phyloP scores from a whole-genome alignment of 2,797 vertebrate species.

The Avahi laniger region DNA sequence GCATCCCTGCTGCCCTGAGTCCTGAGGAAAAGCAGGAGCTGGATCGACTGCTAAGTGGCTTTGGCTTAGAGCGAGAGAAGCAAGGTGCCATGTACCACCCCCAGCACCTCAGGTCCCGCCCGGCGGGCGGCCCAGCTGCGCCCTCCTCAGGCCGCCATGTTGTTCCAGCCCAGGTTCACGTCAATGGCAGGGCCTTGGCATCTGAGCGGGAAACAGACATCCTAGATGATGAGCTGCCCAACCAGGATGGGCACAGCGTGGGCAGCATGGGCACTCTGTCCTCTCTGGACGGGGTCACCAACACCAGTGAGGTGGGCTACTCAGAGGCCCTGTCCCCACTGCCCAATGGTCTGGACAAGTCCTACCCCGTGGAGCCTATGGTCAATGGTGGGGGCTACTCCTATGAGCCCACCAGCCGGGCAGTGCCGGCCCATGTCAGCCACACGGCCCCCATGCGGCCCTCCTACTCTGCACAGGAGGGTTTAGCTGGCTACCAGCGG shows the following conservation, averaged over 20 bases:
- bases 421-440: conserved; percentile 61
- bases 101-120: conserved; percentile 79
- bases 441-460: conserved; percentile 73
- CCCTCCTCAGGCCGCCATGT: conserved; percentile 87
- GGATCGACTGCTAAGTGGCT: conserved; percentile 95
- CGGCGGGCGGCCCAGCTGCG: background rate
- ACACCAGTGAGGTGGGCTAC: conserved; percentile 83
- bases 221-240: conserved; percentile 95
- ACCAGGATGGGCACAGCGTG: conserved; percentile 94
- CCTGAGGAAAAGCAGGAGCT: conserved; percentile 94
- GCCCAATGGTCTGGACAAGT: conserved; percentile 86
- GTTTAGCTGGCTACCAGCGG: conserved; percentile 78
- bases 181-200: conserved; percentile 90
- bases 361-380: conserved; percentile 72
- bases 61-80: conserved; percentile 86
- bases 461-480: conserved; percentile 81
- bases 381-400: conserved; percentile 84
- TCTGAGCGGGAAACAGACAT: conserved; percentile 97
- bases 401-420: conserved; percentile 80
- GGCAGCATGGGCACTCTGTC: conserved; percentile 96
- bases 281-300: conserved; percentile 91
- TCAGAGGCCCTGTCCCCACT: conserved; percentile 83
- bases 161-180: conserved; percentile 96
- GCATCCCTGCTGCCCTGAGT: conserved; percentile 90
- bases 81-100: conserved; percentile 88